Percentiles rank a stretch among this genome's conserved stretches.
These are phyloP conservation scores for Girardia tigrina DNA, from an alignment of 2,888 invertebrate genomes.

Conservation along the genomic window DNA sequence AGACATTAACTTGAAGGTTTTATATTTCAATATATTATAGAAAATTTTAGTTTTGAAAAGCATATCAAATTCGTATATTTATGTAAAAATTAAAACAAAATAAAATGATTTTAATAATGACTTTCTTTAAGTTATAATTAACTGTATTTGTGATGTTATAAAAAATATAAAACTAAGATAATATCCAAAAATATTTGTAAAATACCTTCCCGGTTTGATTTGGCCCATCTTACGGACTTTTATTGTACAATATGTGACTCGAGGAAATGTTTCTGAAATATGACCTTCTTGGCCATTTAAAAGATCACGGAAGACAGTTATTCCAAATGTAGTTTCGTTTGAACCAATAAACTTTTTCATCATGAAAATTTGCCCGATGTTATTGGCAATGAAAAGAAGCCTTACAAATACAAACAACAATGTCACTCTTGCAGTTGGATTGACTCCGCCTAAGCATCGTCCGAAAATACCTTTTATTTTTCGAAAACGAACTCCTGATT, in stretches of 20 bases:
- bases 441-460: slow-evolving; percentile 27
- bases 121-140: too few relatives aligned
- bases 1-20: too few relatives aligned
- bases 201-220: slow-evolving; percentile 37
- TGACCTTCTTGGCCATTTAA: slow-evolving; percentile 33
- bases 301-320: slow-evolving; percentile 30
- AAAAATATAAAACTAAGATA: too few relatives aligned
- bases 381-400: slow-evolving; percentile 36
- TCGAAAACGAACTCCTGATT: slow-evolving; percentile 33
- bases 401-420: slow-evolving; percentile 33
- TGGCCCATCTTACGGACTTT: slow-evolving; percentile 37
- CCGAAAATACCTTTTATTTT: slow-evolving; percentile 31
- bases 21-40: too few relatives aligned
- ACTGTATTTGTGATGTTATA: too few relatives aligned
- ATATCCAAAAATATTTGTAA: too few relatives aligned
- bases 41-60: too few relatives aligned
- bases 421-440: slow-evolving; percentile 34
- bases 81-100: too few relatives aligned
- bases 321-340: slow-evolving; percentile 34
- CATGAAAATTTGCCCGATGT: slow-evolving; percentile 36
- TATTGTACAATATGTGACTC: slow-evolving; percentile 36
- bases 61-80: too few relatives aligned
- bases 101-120: too few relatives aligned
- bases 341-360: slow-evolving; percentile 35
- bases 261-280: slow-evolving; percentile 35